Conservation (phyloP, 2,797 vertebrate genomes). For the Lophius americanus region DNA sequence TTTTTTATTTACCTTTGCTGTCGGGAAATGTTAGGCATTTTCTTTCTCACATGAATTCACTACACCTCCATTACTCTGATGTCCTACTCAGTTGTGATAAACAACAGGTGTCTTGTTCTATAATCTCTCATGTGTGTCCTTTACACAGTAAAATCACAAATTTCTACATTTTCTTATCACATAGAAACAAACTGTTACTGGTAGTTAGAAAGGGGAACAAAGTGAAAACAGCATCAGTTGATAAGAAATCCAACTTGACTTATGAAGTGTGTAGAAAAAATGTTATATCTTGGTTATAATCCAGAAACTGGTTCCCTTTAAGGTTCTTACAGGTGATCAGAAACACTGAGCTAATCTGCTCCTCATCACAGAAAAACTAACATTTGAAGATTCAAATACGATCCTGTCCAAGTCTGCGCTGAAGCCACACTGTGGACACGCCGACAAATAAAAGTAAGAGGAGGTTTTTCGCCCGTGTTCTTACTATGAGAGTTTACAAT, state of each 20-base stretch:
- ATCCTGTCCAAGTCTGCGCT: neutral
- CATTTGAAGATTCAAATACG: neutral
- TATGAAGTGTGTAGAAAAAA: neutral
- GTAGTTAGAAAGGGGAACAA: no score
- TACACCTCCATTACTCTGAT: no score
- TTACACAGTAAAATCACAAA: neutral
- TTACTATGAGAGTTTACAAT: constrained; percentile 51
- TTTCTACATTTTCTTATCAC: neutral
- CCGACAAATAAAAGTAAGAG: neutral
- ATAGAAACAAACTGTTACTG: no score
- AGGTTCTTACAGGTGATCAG: neutral
- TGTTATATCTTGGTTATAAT: no score
- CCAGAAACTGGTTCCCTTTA: neutral
- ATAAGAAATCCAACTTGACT: neutral
- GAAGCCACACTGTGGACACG: neutral
- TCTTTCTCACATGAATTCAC: no score
- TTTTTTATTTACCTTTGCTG: no score
- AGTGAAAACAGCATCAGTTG: neutral
- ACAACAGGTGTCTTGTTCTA: neutral
- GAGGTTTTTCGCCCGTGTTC: constrained; percentile 40
- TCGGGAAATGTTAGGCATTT: no score
- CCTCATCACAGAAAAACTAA: neutral
- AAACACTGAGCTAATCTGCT: neutral
- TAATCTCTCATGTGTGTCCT: neutral
- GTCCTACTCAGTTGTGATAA: neutral